A percentile compares a stretch with the other conserved stretches of the same genome.
phyloP scores from a whole-genome alignment of 1,140 invertebrate genomes.

The Steinernema khuongi region DNA sequence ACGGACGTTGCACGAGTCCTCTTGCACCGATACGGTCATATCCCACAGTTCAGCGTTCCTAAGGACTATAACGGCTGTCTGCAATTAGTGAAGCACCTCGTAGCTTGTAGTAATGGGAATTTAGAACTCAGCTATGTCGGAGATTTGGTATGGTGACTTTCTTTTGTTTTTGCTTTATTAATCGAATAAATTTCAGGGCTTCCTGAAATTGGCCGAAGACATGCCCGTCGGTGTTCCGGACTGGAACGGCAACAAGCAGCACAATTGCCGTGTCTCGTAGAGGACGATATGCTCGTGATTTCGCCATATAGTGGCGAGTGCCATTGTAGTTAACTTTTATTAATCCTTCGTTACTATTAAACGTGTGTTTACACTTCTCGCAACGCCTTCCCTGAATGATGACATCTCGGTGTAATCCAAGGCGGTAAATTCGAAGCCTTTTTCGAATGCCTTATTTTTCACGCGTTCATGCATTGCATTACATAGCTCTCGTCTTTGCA shows the following conservation, averaged over 20 bases:
- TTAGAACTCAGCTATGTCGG: not conserved
- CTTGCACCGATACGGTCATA: not conserved
- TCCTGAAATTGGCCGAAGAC: not conserved
- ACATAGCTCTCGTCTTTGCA: not conserved
- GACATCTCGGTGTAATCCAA: not conserved
- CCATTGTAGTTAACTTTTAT: too few relatives aligned
- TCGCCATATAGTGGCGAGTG: too few relatives aligned
- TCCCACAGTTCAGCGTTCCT: not conserved
- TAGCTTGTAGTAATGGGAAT: not conserved
- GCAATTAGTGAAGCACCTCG: not conserved
- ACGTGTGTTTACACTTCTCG: too few relatives aligned
- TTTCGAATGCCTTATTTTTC: not conserved
- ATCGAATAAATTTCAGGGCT: not conserved
- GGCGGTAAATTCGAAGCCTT: conserved; percentile 1
- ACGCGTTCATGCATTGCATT: not conserved
- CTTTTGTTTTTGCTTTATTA: not conserved
- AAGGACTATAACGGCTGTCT: not conserved
- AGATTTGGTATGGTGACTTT: not conserved
- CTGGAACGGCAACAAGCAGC: not conserved
- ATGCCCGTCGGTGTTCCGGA: not conserved
- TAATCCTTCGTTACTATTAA: too few relatives aligned
- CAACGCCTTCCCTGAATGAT: not conserved
- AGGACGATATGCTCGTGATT: too few relatives aligned
- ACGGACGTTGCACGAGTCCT: not conserved
- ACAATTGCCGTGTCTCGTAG: too few relatives aligned